Evolutionary conservation across 2,113 vertebrate genomes (phyloP).

Genomic region (Pogonocichla stellata): DNA sequence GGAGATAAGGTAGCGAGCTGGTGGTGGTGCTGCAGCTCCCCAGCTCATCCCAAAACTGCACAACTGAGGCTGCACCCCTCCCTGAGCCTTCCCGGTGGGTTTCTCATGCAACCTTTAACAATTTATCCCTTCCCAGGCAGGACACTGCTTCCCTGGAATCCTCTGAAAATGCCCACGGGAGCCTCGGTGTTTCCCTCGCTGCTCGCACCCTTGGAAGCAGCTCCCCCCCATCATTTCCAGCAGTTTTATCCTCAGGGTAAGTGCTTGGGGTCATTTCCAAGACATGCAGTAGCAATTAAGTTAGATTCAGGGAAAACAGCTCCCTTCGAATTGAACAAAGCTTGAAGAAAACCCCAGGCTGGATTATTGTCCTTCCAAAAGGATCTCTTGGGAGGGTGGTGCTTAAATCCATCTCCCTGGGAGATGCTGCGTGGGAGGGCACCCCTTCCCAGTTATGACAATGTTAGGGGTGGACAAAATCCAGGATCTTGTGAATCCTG

Average conservation of each 20-base stretch:
- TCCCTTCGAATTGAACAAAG: background rate
- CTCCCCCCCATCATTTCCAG: background rate
- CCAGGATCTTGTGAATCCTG: accelerated
- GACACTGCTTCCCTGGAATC: background rate
- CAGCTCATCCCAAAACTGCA: background rate
- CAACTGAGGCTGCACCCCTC: background rate
- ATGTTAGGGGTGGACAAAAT: background rate
- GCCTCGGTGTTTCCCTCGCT: background rate
- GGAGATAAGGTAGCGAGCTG: background rate
- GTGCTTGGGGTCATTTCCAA: background rate
- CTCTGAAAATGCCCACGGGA: background rate
- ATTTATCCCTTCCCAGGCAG: background rate
- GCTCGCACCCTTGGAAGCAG: background rate
- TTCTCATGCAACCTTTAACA: background rate
- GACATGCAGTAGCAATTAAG: background rate
- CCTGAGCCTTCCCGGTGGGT: accelerated
- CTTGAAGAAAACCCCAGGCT: background rate
- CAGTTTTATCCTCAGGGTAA: background rate
- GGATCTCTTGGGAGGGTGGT: background rate
- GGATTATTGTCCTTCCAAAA: background rate
- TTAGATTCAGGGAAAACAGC: background rate
- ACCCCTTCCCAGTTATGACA: background rate
- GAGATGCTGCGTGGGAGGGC: background rate
- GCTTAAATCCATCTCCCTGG: background rate
- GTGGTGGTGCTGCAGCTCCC: background rate